phyloP scores from a whole-genome alignment of 2,888 invertebrate species.

The Gastrophysa polygoni region DNA sequence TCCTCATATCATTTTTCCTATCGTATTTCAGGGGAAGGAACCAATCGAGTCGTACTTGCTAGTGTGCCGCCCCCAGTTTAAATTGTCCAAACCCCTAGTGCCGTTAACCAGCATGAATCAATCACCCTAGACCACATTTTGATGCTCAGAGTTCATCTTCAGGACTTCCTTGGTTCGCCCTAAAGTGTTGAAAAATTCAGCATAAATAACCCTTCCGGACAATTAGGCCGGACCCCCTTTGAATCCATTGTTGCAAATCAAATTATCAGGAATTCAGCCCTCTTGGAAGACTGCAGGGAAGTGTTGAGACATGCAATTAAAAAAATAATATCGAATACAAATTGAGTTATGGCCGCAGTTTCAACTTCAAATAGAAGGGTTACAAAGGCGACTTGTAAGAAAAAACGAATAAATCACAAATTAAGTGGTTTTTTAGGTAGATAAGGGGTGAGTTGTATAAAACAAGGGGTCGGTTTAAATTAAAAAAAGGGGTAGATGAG shows the following conservation, averaged over 20 bases:
- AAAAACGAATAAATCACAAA: conserved; percentile 55
- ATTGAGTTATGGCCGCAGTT: conserved; percentile 59
- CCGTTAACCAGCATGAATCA: too few species aligned
- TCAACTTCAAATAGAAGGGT: conserved; percentile 56
- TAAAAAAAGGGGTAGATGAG: conserved; percentile 44
- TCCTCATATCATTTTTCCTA: too few species aligned
- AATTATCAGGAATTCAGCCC: conserved; percentile 53
- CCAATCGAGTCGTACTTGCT: too few species aligned
- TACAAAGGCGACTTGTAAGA: conserved; percentile 45
- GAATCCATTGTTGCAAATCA: conserved; percentile 49
- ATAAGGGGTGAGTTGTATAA: conserved; percentile 40
- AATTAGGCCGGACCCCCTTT: conserved; percentile 40
- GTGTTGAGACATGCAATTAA: conserved; percentile 58
- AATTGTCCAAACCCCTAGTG: too few species aligned
- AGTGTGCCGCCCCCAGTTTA: too few species aligned
- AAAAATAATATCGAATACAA: conserved; percentile 59
- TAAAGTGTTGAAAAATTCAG: conserved; percentile 28
- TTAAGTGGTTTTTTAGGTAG: conserved; percentile 51
- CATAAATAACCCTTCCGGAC: conserved; percentile 46
- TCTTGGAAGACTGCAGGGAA: conserved; percentile 44
- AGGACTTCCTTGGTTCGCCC: not conserved
- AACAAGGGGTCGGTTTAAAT: conserved; percentile 40
- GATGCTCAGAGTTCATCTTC: not conserved
- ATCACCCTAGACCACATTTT: too few species aligned
- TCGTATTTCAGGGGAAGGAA: too few species aligned